Evolutionary conservation across 2,888 invertebrate genomes (phyloP).

Genomic region (Metallyticus violacea): DNA sequence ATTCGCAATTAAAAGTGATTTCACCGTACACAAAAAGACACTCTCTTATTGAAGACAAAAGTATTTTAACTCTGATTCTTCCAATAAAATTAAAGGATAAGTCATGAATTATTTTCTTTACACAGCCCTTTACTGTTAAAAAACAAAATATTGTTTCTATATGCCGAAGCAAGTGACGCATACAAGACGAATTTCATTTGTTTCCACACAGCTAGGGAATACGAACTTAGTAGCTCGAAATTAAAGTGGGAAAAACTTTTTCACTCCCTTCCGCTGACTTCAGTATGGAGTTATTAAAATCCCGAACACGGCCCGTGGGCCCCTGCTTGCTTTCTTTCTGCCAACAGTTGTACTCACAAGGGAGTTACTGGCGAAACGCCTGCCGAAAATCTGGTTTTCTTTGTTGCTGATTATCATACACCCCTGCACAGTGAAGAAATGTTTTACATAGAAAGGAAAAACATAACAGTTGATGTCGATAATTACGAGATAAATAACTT

Average conservation of each 20-base stretch:
- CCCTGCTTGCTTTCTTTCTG: neutral
- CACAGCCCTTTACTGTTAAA: too few species aligned
- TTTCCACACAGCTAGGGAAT: neutral
- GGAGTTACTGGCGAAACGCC: neutral
- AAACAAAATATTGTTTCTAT: too few species aligned
- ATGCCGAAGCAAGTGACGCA: neutral
- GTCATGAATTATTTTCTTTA: too few species aligned
- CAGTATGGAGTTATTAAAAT: neutral
- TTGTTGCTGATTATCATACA: neutral
- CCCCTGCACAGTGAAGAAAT: neutral
- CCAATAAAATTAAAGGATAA: too few species aligned
- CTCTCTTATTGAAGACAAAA: too few species aligned
- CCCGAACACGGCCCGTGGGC: neutral
- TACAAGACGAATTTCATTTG: neutral
- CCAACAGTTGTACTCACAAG: neutral
- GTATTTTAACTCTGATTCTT: too few species aligned
- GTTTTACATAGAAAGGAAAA: too few species aligned
- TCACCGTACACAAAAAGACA: too few species aligned
- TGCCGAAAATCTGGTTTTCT: neutral
- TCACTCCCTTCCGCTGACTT: neutral
- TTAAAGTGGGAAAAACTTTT: neutral
- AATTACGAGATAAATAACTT: too few species aligned
- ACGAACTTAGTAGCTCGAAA: neutral
- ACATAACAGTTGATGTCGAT: too few species aligned
- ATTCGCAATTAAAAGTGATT: too few species aligned